phyloP scores from a whole-genome alignment of 2,888 invertebrate species.

The Campaea margaritaria region DNA sequence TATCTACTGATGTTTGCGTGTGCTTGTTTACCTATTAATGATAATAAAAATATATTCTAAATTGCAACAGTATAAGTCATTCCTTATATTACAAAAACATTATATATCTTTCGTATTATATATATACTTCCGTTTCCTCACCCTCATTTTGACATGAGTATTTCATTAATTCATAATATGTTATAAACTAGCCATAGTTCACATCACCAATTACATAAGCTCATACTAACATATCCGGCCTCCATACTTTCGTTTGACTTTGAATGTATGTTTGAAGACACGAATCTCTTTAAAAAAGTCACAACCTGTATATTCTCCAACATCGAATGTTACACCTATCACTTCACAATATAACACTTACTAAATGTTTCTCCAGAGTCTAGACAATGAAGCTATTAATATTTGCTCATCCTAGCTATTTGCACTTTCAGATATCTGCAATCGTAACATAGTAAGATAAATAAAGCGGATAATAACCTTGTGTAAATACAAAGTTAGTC shows the following conservation, averaged over 20 bases:
- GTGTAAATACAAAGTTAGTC: conserved; percentile 56
- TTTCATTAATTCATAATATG: conserved; percentile 34
- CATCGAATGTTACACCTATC: conserved; percentile 43
- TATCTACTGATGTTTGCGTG: not conserved
- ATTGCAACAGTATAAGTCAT: too few relatives aligned
- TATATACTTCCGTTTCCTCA: conserved; percentile 59
- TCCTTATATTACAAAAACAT: too few relatives aligned
- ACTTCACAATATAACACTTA: conserved; percentile 53
- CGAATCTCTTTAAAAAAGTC: conserved; percentile 6
- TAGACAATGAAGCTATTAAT: conserved; percentile 64
- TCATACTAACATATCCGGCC: conserved; percentile 25
- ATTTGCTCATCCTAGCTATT: conserved; percentile 74
- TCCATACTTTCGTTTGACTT: conserved; percentile 18
- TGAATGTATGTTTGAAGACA: conserved; percentile 4
- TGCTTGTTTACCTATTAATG: too few relatives aligned
- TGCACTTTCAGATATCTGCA: conserved; percentile 80
- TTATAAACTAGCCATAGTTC: conserved; percentile 29
- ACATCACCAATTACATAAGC: conserved; percentile 28
- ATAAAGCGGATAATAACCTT: conserved; percentile 63
- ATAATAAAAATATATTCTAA: too few relatives aligned
- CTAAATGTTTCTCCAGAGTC: conserved; percentile 56
- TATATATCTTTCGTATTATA: too few relatives aligned
- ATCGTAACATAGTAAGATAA: conserved; percentile 61
- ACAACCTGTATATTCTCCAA: conserved; percentile 20
- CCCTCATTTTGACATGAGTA: conserved; percentile 33